These are phyloP conservation scores for Cyprinodon diabolis DNA, from an alignment of 2,797 vertebrate species.

Conservation along the genomic window DNA sequence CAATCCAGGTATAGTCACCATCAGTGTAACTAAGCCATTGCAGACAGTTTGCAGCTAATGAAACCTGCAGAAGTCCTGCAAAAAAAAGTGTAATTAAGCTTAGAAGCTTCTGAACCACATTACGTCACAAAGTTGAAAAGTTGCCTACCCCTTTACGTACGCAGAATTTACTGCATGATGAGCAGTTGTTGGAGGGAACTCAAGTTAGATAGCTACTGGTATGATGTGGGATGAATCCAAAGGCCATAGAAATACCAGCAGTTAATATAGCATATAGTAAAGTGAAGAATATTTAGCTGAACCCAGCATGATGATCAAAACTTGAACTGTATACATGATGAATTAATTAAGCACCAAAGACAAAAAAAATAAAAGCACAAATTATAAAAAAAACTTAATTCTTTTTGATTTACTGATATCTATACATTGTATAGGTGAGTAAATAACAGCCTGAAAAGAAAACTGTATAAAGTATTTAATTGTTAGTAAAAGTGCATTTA, in stretches of 20 bases:
- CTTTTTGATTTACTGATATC: too few relatives aligned
- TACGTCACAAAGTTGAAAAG: background rate
- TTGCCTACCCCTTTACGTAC: background rate
- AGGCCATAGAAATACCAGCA: background rate
- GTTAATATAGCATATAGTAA: background rate
- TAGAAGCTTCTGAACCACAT: background rate
- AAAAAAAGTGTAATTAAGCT: background rate
- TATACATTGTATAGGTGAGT: background rate
- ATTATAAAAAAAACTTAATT: background rate
- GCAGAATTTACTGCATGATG: background rate
- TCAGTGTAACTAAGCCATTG: accelerated
- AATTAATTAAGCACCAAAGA: background rate
- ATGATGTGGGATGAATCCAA: background rate
- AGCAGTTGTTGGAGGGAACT: background rate
- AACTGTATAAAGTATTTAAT: background rate
- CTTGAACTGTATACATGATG: background rate
- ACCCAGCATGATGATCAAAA: conserved; percentile 33
- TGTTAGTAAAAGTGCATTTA: background rate
- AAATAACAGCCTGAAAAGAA: background rate
- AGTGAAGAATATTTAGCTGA: conserved; percentile 33
- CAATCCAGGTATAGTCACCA: accelerated
- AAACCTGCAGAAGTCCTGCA: conserved; percentile 34
- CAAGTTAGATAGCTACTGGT: background rate
- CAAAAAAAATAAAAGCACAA: background rate
- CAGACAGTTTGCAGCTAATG: conserved; percentile 23